A percentile compares a stretch with the other conserved stretches of the same genome.
Evolutionary conservation across 2,888 invertebrate genomes (phyloP).

Genomic region (Stramonita haemastoma): DNA sequence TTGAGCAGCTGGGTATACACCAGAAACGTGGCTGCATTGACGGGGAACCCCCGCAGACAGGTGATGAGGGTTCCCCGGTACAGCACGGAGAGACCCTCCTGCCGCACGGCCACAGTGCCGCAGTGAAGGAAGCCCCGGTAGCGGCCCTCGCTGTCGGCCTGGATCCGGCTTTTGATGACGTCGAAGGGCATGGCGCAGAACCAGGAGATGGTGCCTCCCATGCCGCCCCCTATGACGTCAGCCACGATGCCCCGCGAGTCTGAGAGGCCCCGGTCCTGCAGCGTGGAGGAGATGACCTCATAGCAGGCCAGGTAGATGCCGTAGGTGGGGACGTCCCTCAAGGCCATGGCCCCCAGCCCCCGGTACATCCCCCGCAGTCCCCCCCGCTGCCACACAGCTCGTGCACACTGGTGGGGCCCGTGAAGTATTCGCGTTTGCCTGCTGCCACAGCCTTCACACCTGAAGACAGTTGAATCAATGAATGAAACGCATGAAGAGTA

Average conservation of each 20-base stretch:
- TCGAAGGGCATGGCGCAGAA: slow-evolving; percentile 85
- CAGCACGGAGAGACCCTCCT: slow-evolving; percentile 82
- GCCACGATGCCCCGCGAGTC: slow-evolving; percentile 60
- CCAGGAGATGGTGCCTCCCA: slow-evolving; percentile 83
- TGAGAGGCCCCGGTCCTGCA: slow-evolving; percentile 54
- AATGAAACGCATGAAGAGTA: no score
- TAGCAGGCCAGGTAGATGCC: slow-evolving; percentile 83
- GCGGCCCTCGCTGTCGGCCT: slow-evolving; percentile 80
- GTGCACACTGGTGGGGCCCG: slow-evolving; percentile 80
- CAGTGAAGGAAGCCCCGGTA: slow-evolving; percentile 83
- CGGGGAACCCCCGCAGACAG: slow-evolving; percentile 84
- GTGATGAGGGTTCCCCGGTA: slow-evolving; percentile 83
- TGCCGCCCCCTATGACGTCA: slow-evolving; percentile 75
- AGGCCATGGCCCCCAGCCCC: slow-evolving; percentile 73
- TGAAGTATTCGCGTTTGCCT: slow-evolving; percentile 52
- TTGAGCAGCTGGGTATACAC: slow-evolving; percentile 70
- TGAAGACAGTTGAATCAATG: neutral
- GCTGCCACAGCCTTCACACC: neutral
- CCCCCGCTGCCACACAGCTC: slow-evolving; percentile 79
- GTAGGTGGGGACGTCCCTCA: slow-evolving; percentile 82
- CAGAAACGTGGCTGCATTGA: slow-evolving; percentile 84
- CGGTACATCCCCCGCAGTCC: slow-evolving; percentile 69
- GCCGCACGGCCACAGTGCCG: slow-evolving; percentile 80
- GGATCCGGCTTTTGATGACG: slow-evolving; percentile 86
- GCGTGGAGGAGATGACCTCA: slow-evolving; percentile 75